Percentiles rank a stretch among this genome's conserved stretches.
These are phyloP conservation scores for Shargacucullia verbasci DNA, from an alignment of 2,888 invertebrate species.

Conservation along the genomic window DNA sequence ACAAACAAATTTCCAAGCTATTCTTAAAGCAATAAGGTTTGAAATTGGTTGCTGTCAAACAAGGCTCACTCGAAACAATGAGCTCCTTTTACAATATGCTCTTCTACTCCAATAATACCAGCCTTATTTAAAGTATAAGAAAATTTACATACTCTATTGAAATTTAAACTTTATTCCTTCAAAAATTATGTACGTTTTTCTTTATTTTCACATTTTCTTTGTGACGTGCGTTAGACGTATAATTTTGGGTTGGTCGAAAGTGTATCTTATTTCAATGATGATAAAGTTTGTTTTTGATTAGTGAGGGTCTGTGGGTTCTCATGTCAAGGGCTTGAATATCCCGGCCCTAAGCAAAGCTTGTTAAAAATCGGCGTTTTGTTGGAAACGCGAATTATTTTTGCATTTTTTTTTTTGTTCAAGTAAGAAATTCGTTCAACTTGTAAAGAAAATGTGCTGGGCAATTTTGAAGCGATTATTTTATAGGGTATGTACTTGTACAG, in stretches of 20 bases:
- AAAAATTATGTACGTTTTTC: slow-evolving; percentile 58
- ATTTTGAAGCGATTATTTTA: slow-evolving; percentile 23
- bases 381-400: slow-evolving; percentile 53
- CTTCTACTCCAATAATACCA: slow-evolving; percentile 42
- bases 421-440: slow-evolving; percentile 30
- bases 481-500: no score
- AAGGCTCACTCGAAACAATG: slow-evolving; percentile 48
- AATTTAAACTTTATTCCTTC: slow-evolving; percentile 57
- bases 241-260: not conserved
- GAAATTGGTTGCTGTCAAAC: not conserved
- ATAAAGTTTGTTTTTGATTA: slow-evolving; percentile 15
- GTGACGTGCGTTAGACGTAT: slow-evolving; percentile 19
- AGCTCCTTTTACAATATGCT: slow-evolving; percentile 43
- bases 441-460: slow-evolving; percentile 13
- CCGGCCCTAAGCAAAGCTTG: slow-evolving; percentile 53
- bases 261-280: rapidly evolving
- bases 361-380: slow-evolving; percentile 61
- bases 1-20: slow-evolving; percentile 18
- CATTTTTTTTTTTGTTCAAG: slow-evolving; percentile 45
- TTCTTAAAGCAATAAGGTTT: rapidly evolving
- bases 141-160: slow-evolving; percentile 49
- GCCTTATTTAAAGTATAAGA: slow-evolving; percentile 52
- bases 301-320: slow-evolving; percentile 22
- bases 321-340: slow-evolving; percentile 53
- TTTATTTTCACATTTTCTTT: slow-evolving; percentile 47